phyloP scores from a whole-genome alignment of 1,140 invertebrate genomes.

The Danaus melanippus region DNA sequence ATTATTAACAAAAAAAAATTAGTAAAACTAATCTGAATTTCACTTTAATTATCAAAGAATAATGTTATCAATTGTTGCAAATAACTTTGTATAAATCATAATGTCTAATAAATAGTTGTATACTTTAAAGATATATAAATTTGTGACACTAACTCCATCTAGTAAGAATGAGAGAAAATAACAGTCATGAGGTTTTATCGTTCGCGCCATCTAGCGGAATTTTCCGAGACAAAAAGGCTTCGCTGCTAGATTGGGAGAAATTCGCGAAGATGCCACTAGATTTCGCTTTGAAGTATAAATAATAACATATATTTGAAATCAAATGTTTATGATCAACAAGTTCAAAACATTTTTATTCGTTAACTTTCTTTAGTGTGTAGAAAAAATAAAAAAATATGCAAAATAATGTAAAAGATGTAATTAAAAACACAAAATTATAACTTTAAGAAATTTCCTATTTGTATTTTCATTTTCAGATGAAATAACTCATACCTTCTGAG shows the following conservation, averaged over 20 bases:
- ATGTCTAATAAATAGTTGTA: not conserved
- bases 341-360: no score
- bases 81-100: not conserved
- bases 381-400: no score
- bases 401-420: no score
- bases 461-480: no score
- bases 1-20: conserved; percentile 1
- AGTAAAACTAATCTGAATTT: not conserved
- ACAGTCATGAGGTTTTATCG: conserved; percentile 20
- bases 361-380: no score
- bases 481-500: no score
- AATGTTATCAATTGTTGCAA: not conserved
- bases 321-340: no score
- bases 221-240: conserved; percentile 49
- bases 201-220: conserved; percentile 49
- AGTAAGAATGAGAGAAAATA: conserved; percentile 21
- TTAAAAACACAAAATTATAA: no score
- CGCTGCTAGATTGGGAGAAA: conserved; percentile 24
- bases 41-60: not conserved
- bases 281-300: conserved; percentile 34
- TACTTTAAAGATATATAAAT: not conserved
- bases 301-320: conserved; percentile 1
- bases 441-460: no score
- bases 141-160: conserved; percentile 44
- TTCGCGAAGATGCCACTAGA: conserved; percentile 43